These are phyloP conservation scores for Threskiornis aethiopicus DNA, from an alignment of 2,797 vertebrate species.

Conservation along the genomic window DNA sequence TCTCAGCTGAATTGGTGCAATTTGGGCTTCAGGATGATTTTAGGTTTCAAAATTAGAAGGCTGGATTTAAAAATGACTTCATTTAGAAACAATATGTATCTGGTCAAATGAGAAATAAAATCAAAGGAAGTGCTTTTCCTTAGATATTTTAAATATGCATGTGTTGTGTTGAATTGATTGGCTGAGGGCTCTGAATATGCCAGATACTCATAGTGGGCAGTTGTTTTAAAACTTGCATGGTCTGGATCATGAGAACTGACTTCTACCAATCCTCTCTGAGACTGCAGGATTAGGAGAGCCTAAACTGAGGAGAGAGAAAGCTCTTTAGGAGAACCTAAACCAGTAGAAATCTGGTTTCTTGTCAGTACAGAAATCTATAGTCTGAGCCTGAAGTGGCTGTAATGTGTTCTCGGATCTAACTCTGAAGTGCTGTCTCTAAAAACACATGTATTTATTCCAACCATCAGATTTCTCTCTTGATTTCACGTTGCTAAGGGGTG, in stretches of 20 bases:
- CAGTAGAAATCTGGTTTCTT: neutral
- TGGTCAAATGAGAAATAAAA: neutral
- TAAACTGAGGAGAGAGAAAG: neutral
- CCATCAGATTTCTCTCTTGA: neutral
- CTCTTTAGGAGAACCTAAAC: neutral
- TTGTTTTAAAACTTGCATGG: neutral
- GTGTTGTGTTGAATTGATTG: neutral
- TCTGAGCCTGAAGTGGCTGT: neutral
- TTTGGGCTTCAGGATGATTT: neutral
- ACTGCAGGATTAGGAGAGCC: neutral
- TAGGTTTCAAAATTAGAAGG: neutral
- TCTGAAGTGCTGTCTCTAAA: neutral
- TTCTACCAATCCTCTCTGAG: neutral
- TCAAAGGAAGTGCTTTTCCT: neutral
- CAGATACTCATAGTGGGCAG: neutral
- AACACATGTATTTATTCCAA: neutral
- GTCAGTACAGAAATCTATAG: neutral
- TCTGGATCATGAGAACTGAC: neutral
- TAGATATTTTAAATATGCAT: neutral
- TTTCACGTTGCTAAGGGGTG: neutral
- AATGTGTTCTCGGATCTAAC: neutral
- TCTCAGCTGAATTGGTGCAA: neutral
- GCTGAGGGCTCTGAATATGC: neutral
- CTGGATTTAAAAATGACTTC: neutral
- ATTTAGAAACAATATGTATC: neutral